phyloP scores from a whole-genome alignment of 2,797 vertebrate genomes.

The Macropodus opercularis region DNA sequence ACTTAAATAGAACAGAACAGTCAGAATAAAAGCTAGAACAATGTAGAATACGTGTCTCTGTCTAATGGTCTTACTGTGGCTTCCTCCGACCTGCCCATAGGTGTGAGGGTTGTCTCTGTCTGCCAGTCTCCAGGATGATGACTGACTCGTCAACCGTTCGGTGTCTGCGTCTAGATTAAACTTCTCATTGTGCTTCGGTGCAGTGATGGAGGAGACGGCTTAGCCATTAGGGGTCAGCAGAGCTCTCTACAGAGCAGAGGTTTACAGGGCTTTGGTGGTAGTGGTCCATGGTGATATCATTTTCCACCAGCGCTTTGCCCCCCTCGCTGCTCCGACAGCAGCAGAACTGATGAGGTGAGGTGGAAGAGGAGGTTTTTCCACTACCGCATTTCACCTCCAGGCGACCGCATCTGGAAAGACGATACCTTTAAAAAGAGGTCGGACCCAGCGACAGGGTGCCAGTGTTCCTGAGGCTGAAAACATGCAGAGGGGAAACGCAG shows the following conservation, averaged over 20 bases:
- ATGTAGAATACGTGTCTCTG: too few species aligned
- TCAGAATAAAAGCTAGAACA: too few species aligned
- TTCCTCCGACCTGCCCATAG: too few species aligned
- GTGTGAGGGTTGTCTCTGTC: too few species aligned
- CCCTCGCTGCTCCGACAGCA: conserved; percentile 70
- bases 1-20: too few species aligned
- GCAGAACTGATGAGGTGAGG: conserved; percentile 49
- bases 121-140: too few species aligned
- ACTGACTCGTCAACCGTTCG: too few species aligned
- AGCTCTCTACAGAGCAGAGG: conserved; percentile 44
- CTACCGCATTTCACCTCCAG: conserved; percentile 82
- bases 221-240: conserved; percentile 80
- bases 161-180: too few species aligned
- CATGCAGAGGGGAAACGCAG: conserved; percentile 38
- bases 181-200: too few species aligned
- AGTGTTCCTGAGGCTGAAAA: conserved; percentile 38
- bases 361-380: conserved; percentile 59
- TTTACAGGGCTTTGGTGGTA: conserved; percentile 26
- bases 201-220: too few species aligned
- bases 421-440: conserved; percentile 50
- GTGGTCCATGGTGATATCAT: conserved; percentile 50
- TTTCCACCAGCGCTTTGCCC: conserved; percentile 57
- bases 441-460: conserved; percentile 50
- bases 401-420: conserved; percentile 81
- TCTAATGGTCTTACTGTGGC: too few species aligned